Base-by-base conservation (phyloP, 2,113 vertebrate genomes). In the Murina feae region DNA sequence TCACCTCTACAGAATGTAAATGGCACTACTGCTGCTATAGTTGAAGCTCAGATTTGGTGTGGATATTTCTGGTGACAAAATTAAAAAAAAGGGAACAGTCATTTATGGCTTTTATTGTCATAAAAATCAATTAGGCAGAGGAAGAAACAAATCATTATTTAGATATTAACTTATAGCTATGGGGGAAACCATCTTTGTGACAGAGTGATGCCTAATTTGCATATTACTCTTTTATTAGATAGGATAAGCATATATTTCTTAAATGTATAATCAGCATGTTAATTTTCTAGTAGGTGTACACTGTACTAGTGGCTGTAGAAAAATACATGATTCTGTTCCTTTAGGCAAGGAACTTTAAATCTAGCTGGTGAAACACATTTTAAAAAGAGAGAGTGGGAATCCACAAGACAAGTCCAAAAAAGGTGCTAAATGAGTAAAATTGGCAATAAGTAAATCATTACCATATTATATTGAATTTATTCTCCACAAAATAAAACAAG, bases 401-500 rank as follows among this genome's bases (percentile, higher is more conserved):
- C n/a, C 39, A 85, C 18, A 75, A 93, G 23, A 8, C 5, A 47
- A 2, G 4, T 18, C 17, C 44, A 49, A 86, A 66, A 58, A 51
- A 65, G 63, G 42, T 21, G 39, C 53, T 71, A 87, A 94, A 91
- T 55, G 60, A 92, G 78, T 74, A 37, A 87, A 95, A 74, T 2
- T 55, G 39, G 42, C 23, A 85, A n/a, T 83, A 76, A 82, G n/a
- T 51, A 23, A 89, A 86, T 32, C 30, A 80, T 88, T 81, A 32
- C 44, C 20, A 65, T 86, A 53, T 12, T 76, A 63, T 69, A 51
- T 74, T 88, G 16, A 63, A 72, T 84, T 93, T 32, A 82, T 76
- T 84, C 51, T 55, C 68, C 16, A 12, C 78, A 74, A 92, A 94
- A 85, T 84, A 28, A 89, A 93, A 91, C 74, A 95, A 44, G 49